Conservation (phyloP, 2,797 vertebrate genomes). For the Onychomys torridus region DNA sequence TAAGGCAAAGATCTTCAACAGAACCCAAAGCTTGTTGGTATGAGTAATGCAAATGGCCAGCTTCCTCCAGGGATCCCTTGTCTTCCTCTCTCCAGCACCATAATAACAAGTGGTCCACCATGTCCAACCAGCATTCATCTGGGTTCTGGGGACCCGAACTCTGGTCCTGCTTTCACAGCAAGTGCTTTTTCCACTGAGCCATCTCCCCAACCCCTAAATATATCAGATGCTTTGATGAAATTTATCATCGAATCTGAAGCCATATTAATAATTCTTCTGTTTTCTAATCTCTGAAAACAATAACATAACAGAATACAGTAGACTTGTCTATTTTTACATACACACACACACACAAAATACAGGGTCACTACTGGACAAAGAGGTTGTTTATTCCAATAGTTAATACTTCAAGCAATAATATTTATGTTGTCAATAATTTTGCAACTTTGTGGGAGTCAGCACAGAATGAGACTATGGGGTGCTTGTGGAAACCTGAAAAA, state of each 20-base stretch:
- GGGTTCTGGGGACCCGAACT: background rate
- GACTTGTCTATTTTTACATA: background rate
- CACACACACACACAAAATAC: background rate
- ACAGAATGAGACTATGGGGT: background rate
- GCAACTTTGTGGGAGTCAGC: background rate
- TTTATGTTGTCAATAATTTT: background rate
- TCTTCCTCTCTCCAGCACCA: background rate
- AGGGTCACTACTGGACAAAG: background rate
- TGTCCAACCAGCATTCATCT: background rate
- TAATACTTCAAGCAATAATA: background rate
- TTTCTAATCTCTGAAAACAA: slow-evolving; percentile 37
- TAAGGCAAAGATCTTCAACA: background rate
- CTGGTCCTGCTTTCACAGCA: background rate
- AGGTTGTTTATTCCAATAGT: background rate
- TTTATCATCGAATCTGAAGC: slow-evolving; percentile 55
- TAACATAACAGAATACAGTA: background rate
- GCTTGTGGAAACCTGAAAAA: background rate
- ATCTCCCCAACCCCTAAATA: background rate
- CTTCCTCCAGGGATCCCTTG: background rate
- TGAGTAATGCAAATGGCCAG: background rate
- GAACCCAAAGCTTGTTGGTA: background rate
- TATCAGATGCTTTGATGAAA: background rate
- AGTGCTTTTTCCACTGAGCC: background rate
- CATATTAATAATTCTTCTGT: background rate
- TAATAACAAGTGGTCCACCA: background rate